A percentile compares a stretch with the other conserved stretches of the same genome.
Evolutionary conservation across 2,113 vertebrate genomes (phyloP).

Genomic region (Trichechus manatus): DNA sequence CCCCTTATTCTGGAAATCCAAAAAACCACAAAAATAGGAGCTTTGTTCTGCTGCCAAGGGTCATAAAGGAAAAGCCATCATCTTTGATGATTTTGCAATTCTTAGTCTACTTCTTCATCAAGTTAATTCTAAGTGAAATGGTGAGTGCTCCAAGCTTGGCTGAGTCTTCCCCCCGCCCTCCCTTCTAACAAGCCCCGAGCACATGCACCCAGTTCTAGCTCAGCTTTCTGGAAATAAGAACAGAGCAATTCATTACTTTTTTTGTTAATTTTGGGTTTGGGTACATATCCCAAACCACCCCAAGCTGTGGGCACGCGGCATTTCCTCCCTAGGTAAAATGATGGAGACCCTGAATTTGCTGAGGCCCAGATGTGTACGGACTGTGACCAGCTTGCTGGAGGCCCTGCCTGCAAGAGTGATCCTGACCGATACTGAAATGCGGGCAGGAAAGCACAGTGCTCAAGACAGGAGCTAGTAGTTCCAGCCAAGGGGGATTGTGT

Average conservation of each 20-base stretch:
- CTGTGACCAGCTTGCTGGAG: not conserved
- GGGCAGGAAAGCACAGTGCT: not conserved
- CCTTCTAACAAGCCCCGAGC: not conserved
- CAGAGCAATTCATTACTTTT: conserved; percentile 68
- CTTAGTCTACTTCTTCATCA: conserved; percentile 70
- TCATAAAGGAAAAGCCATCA: conserved; percentile 80
- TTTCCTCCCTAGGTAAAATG: conserved; percentile 52
- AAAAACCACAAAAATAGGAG: conserved; percentile 72
- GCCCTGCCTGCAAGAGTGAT: not conserved
- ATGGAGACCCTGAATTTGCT: conserved; percentile 28
- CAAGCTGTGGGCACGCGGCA: conserved; percentile 28
- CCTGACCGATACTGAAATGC: not conserved
- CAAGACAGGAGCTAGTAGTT: not conserved
- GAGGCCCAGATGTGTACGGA: not conserved
- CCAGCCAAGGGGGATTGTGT: not conserved
- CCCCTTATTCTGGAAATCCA: conserved; percentile 73
- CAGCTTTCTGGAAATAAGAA: conserved; percentile 59
- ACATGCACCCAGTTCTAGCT: conserved; percentile 66
- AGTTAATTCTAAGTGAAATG: conserved; percentile 71
- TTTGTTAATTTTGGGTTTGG: conserved; percentile 58
- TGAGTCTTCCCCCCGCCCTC: not conserved
- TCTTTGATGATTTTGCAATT: conserved; percentile 82
- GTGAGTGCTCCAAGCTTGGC: conserved; percentile 11
- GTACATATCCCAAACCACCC: conserved; percentile 58
- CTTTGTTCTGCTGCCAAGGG: conserved; percentile 83